Evolutionary conservation across 2,888 invertebrate genomes (phyloP).

Genomic region (Gymnocheta viridis): DNA sequence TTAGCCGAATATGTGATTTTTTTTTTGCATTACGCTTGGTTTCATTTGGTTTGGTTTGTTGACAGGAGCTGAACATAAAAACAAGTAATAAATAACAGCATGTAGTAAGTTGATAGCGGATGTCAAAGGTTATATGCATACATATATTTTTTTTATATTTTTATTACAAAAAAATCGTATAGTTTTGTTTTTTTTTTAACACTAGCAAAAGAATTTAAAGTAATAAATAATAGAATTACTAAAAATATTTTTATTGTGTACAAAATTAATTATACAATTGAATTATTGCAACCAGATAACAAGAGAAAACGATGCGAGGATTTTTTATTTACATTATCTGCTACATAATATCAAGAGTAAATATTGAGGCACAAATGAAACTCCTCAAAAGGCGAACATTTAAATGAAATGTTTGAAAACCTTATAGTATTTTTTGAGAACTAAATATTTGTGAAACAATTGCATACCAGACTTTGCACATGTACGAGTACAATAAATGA

Average conservation of each 20-base stretch:
- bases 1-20: background rate
- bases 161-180: background rate
- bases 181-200: no score
- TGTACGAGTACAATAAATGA: no score
- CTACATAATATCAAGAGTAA: background rate
- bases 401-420: no score
- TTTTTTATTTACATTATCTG: background rate
- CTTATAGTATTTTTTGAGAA: no score
- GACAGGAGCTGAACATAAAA: background rate
- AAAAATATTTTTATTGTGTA: background rate
- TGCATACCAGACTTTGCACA: no score
- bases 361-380: background rate
- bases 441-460: no score
- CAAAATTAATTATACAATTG: slow-evolving; percentile 15
- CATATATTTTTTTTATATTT: background rate
- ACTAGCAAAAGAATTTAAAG: background rate
- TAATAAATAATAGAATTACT: background rate
- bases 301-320: background rate
- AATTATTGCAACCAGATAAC: background rate
- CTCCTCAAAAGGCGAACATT: no score
- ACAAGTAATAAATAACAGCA: background rate
- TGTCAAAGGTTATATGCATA: background rate
- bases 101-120: slow-evolving; percentile 13
- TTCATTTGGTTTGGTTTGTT: background rate
- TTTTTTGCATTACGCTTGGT: background rate